These are phyloP conservation scores for Vireo altiloquus DNA, from an alignment of 2,113 vertebrate species.

Conservation along the genomic window DNA sequence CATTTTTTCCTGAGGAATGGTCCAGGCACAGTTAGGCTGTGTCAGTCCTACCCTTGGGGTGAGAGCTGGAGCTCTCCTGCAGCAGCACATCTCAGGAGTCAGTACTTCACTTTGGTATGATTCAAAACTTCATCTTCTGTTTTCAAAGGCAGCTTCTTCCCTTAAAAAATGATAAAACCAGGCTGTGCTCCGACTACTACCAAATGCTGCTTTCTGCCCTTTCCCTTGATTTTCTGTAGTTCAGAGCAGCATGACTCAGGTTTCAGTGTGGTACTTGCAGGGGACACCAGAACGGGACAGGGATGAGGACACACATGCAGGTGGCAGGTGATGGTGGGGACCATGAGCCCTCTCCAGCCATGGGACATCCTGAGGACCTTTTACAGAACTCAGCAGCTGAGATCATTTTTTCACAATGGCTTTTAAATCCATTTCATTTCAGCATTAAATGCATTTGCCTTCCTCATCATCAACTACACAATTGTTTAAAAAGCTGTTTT, in stretches of 20 bases:
- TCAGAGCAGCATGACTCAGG: background rate
- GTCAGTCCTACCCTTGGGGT: background rate
- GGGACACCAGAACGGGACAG: background rate
- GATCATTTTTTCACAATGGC: background rate
- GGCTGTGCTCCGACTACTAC: background rate
- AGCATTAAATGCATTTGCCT: background rate
- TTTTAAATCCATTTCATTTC: background rate
- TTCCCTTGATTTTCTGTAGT: background rate
- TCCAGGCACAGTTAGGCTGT: background rate
- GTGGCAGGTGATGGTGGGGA: background rate
- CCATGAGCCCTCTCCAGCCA: rapidly evolving
- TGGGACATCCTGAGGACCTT: background rate
- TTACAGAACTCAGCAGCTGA: background rate
- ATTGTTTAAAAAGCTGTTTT: background rate
- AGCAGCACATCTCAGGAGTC: background rate
- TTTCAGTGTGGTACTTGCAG: background rate
- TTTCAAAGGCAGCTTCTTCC: background rate
- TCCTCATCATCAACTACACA: background rate
- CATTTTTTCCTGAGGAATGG: rapidly evolving
- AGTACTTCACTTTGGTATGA: background rate
- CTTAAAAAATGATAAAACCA: background rate
- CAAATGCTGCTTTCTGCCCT: background rate
- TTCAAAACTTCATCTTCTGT: background rate
- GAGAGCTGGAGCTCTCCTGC: background rate
- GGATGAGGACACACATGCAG: rapidly evolving